Conservation (phyloP, 2,797 vertebrate genomes). For the Bufotes viridis region DNA sequence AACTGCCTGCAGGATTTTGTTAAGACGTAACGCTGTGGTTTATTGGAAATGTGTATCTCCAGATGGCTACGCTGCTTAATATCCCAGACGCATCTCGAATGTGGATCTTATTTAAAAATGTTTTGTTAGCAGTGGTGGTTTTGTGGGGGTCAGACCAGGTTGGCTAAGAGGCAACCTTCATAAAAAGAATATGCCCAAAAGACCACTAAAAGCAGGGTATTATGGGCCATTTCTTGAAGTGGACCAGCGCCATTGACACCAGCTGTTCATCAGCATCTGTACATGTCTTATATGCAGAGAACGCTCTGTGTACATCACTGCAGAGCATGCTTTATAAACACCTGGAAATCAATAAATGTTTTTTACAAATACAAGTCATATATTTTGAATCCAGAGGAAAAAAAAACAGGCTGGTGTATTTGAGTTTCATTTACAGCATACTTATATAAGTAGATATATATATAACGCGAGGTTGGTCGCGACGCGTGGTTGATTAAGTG, state of each 20-base stretch:
- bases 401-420: too few relatives aligned
- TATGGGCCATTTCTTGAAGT: not conserved
- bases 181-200: conserved; percentile 12
- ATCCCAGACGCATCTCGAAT: conserved; percentile 19
- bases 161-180: not conserved
- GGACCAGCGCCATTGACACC: not conserved
- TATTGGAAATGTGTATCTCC: conserved; percentile 29
- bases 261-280: not conserved
- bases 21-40: conserved; percentile 34
- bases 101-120: conserved; percentile 31
- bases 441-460: too few relatives aligned
- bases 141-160: conserved; percentile 15
- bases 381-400: too few relatives aligned
- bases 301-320: not conserved
- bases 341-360: not conserved
- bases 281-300: not conserved
- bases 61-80: conserved; percentile 43
- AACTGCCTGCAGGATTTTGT: conserved; percentile 27
- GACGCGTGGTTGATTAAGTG: too few relatives aligned
- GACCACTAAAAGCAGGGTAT: not conserved
- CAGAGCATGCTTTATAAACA: not conserved
- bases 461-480: too few relatives aligned
- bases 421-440: too few relatives aligned
- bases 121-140: conserved; percentile 24
- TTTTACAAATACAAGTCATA: too few relatives aligned